Evolutionary conservation across 2,888 invertebrate genomes (phyloP).

Genomic region (Thysanoteuthis rhombus): DNA sequence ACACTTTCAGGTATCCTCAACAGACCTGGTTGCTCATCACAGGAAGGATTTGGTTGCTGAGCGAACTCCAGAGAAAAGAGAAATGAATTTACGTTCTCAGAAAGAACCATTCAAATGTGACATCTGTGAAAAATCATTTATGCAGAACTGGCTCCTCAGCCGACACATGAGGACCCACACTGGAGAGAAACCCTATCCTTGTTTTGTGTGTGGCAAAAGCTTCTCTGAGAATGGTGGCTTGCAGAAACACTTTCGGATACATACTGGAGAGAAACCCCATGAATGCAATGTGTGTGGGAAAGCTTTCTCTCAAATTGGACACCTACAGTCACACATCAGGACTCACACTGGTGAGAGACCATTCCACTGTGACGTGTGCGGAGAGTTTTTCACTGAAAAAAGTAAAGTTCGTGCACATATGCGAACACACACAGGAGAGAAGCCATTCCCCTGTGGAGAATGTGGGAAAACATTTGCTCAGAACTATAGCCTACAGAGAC

Average conservation of each 20-base stretch:
- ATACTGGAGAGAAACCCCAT: too few relatives aligned
- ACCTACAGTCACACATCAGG: slow-evolving; percentile 28
- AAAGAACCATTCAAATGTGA: slow-evolving; percentile 35
- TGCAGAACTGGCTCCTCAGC: background rate
- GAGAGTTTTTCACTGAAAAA: background rate
- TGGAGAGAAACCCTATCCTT: slow-evolving; percentile 15
- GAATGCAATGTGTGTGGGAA: slow-evolving; percentile 32
- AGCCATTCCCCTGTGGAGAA: background rate
- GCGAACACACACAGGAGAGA: too few relatives aligned
- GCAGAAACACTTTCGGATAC: slow-evolving; percentile 28
- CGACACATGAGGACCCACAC: too few relatives aligned
- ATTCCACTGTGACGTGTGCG: background rate
- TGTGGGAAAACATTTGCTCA: slow-evolving; percentile 1
- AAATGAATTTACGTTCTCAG: slow-evolving; percentile 29
- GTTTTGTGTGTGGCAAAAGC: slow-evolving; percentile 23
- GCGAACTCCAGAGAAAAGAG: background rate
- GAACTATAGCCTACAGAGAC: slow-evolving; percentile 15
- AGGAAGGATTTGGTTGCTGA: background rate
- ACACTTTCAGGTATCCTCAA: slow-evolving; percentile 35
- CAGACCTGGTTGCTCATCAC: background rate
- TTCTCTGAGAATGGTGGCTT: slow-evolving; percentile 17
- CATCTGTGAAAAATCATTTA: slow-evolving; percentile 34
- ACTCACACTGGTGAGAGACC: too few relatives aligned
- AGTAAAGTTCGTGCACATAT: background rate
- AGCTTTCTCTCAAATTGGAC: slow-evolving; percentile 28